Base-by-base conservation (phyloP, 37 sponge, comb jelly and placozoan genomes). In the Ianthella basta region DNA sequence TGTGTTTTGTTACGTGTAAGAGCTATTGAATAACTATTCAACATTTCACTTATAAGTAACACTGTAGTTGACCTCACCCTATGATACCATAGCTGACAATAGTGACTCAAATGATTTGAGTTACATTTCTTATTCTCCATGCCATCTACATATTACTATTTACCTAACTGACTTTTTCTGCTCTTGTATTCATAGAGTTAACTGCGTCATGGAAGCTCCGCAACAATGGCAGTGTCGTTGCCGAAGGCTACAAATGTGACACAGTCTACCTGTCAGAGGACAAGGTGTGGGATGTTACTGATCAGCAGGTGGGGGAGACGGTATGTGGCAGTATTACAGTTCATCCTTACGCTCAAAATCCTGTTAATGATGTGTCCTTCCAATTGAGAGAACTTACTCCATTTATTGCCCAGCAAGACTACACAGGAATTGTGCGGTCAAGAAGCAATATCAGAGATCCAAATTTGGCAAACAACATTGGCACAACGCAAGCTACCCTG, bases 241-340 rank as follows among this genome's bases (percentile, higher is more conserved):
- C 86, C 10, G 37, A 0, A 38, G 86, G 79, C 16, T 85, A 85
- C 65, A 78, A 85, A 30, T 85, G 86, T 78, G 86, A 85, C 64
- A 85, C 79, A 21, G 44, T 85, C n/a, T 85, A 85, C 33, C 34
- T 85, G 20, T 85, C 86, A 23, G 79, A 63, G 15, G 86, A 85
- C 60, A 25, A 60, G 5, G 19, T 30, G 21, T 85, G 86, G 86
- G 86, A 85, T 60, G 38, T 75, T 0, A 1, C 24, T 10, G 86
- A 85, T 30, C 16, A 19, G 12, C 79, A 63, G 50, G 4, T 85
- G 8, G 86, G 86, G 15, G 23, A 23, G 4, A 63, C 79, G 25
- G 79, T 37, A 44, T 85, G 86, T 33, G 21, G 70, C n/a, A 21
- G 3, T 18, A 8, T 85, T 60, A 60, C 21, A 0, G 59, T 85